phyloP scores from a whole-genome alignment of 1,140 invertebrate species.

The Philopotamus ludificatus region DNA sequence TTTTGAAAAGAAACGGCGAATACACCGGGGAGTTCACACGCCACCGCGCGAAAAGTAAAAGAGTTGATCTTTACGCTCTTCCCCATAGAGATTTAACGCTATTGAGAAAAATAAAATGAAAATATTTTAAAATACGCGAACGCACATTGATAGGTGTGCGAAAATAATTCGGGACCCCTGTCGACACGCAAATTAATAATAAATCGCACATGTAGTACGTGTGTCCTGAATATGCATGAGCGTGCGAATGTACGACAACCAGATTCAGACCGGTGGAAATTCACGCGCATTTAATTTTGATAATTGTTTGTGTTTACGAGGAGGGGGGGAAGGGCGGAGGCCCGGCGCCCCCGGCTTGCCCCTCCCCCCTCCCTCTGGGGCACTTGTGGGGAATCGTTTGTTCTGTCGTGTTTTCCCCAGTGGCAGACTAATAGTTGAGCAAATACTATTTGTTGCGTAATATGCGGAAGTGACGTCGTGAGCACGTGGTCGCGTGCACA shows the following conservation, averaged over 20 bases:
- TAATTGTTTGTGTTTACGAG: conserved; percentile 33
- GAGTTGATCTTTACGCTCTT: too few relatives aligned
- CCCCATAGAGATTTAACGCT: too few relatives aligned
- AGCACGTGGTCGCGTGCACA: too few relatives aligned
- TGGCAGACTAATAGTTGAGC: not conserved
- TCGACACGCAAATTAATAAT: not conserved
- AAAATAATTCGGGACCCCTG: too few relatives aligned
- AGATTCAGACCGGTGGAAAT: conserved; percentile 29
- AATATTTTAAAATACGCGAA: too few relatives aligned
- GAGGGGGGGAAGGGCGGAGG: not conserved
- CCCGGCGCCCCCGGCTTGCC: not conserved
- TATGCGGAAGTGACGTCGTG: too few relatives aligned
- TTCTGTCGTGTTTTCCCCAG: not conserved
- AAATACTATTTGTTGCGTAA: too few relatives aligned
- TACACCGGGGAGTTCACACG: too few relatives aligned
- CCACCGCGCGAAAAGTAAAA: too few relatives aligned
- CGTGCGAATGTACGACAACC: conserved; percentile 20
- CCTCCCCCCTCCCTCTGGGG: not conserved
- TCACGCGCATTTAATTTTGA: conserved; percentile 36
- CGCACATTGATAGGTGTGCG: too few relatives aligned
- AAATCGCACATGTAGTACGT: not conserved
- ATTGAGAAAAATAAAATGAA: too few relatives aligned
- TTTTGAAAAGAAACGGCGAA: too few relatives aligned
- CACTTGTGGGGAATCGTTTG: not conserved
- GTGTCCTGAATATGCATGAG: conserved; percentile 25